Conservation (phyloP, 1,140 invertebrate genomes). For the Gerris buenoi region DNA sequence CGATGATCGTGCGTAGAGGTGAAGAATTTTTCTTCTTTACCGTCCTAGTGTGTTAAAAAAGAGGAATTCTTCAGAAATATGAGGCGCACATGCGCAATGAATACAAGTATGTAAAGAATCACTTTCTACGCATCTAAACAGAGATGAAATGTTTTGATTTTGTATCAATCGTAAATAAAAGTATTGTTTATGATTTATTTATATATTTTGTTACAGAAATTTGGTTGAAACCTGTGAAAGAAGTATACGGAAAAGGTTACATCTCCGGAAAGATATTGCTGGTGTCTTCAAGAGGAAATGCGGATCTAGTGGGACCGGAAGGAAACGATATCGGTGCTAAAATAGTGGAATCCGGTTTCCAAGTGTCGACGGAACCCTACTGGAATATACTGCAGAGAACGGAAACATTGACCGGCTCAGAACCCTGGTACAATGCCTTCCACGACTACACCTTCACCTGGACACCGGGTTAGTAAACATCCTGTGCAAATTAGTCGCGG, state of each 20-base stretch:
- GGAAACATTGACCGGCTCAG: neutral
- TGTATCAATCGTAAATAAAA: no score
- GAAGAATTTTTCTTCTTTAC: no score
- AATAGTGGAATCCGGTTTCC: neutral
- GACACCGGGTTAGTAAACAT: constrained; percentile 33
- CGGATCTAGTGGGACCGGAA: neutral
- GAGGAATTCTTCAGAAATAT: no score
- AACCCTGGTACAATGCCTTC: constrained; percentile 39
- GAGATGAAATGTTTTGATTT: no score
- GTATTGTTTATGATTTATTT: no score
- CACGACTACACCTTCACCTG: constrained; percentile 42
- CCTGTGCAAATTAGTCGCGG: no score
- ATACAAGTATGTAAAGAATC: no score
- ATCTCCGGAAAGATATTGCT: constrained; percentile 11
- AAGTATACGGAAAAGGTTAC: constrained; percentile 14
- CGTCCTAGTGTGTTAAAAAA: no score
- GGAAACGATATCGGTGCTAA: neutral
- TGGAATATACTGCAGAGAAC: neutral
- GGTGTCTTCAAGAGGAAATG: constrained; percentile 1
- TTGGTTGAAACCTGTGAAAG: constrained; percentile 10
- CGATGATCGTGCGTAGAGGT: no score
- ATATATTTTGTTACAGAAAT: constrained; percentile 37
- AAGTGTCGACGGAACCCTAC: neutral
- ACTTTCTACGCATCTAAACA: no score
- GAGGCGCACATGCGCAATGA: no score